Percentiles rank a stretch among this genome's conserved stretches.
Evolutionary conservation across 1,140 invertebrate genomes (phyloP).

Genomic region (Macrotrachela quadricornifera): DNA sequence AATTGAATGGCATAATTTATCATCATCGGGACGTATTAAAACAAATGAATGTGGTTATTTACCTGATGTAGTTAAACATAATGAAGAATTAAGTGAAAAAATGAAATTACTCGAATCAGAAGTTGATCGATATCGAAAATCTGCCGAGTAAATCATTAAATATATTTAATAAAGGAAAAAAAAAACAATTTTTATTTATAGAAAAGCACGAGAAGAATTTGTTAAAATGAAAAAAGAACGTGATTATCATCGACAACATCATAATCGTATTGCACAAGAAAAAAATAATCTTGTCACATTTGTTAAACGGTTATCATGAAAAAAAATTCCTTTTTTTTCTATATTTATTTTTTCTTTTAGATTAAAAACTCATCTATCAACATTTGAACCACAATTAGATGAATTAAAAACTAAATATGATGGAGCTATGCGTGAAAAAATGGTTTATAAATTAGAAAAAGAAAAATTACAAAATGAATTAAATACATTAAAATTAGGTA

Average conservation of each 20-base stretch:
- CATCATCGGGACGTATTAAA: constrained; percentile 14
- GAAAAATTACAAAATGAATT: constrained; percentile 1
- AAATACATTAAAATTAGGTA: neutral
- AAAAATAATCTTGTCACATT: constrained; percentile 25
- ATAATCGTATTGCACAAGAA: constrained; percentile 29
- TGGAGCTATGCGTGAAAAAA: neutral
- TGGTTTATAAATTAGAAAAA: constrained; percentile 1
- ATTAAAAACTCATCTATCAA: constrained; percentile 1
- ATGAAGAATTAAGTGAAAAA: constrained; percentile 24
- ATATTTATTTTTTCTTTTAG: neutral
- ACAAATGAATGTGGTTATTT: constrained; percentile 21
- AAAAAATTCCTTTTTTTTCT: too few species aligned
- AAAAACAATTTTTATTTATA: constrained; percentile 7
- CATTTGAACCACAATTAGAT: constrained; percentile 3
- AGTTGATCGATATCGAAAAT: constrained; percentile 21
- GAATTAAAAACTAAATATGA: constrained; percentile 5
- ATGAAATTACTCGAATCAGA: constrained; percentile 24
- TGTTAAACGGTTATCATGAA: too few species aligned
- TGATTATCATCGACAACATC: constrained; percentile 31
- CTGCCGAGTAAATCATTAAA: constrained; percentile 10
- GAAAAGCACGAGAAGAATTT: constrained; percentile 29
- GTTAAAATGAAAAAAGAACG: constrained; percentile 28
- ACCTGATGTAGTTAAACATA: constrained; percentile 26
- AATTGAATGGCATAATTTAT: constrained; percentile 24
- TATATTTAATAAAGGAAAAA: neutral